Percentiles rank a stretch among this genome's conserved stretches.
These are phyloP conservation scores for Amazonetta brasiliensis DNA, from an alignment of 2,797 vertebrate genomes.

Conservation along the genomic window DNA sequence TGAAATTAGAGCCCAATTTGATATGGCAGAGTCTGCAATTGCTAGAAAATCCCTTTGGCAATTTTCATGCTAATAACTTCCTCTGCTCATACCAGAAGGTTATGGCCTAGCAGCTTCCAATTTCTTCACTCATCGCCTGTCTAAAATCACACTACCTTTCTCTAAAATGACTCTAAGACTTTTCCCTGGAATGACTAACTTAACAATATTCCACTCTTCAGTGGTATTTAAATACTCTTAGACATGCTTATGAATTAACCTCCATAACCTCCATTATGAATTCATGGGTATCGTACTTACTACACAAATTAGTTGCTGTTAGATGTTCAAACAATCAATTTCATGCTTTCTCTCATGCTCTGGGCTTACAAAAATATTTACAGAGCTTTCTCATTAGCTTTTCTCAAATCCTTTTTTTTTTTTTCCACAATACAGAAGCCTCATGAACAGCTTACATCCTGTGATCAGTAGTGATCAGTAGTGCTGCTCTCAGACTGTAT, in stretches of 20 bases:
- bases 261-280: constrained; percentile 1
- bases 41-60: constrained; percentile 5
- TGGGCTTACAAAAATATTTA: constrained; percentile 66
- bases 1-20: neutral
- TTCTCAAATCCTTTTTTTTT: constrained; percentile 20
- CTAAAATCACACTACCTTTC: neutral
- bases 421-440: neutral
- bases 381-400: constrained; percentile 43
- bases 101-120: neutral
- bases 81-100: neutral
- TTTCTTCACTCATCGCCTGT: neutral
- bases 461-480: neutral
- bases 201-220: constrained; percentile 5
- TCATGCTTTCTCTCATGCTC: constrained; percentile 31
- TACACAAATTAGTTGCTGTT: constrained; percentile 50
- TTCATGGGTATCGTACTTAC: constrained; percentile 36
- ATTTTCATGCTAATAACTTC: neutral
- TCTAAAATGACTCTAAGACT: neutral
- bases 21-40: neutral
- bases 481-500: neutral
- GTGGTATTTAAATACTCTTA: constrained; percentile 43
- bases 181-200: constrained; percentile 13
- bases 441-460: constrained; percentile 17
- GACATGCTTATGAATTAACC: constrained; percentile 53
- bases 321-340: constrained; percentile 61